These are phyloP conservation scores for Macrotus californicus DNA, from an alignment of 2,113 vertebrate genomes.

Conservation along the genomic window DNA sequence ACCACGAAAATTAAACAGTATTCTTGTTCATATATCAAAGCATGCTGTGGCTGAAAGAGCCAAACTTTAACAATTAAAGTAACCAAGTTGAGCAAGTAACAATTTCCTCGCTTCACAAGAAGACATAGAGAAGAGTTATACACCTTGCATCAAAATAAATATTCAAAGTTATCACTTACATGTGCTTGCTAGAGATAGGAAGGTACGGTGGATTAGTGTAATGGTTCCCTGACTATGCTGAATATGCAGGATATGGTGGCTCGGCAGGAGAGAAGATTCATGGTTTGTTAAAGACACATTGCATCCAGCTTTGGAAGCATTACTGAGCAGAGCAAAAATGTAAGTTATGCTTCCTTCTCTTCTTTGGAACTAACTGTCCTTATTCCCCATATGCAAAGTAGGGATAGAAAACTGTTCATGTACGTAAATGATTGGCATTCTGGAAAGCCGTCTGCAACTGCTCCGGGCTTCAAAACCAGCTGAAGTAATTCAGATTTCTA, in stretches of 20 bases:
- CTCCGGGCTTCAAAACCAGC: slow-evolving; percentile 54
- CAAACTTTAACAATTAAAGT: slow-evolving; percentile 65
- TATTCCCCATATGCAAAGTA: slow-evolving; percentile 66
- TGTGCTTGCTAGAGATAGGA: slow-evolving; percentile 81
- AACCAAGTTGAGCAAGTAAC: slow-evolving; percentile 61
- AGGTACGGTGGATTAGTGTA: slow-evolving; percentile 75
- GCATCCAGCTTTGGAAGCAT: slow-evolving; percentile 71
- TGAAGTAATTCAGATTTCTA: slow-evolving; percentile 67
- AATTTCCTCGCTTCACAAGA: slow-evolving; percentile 37
- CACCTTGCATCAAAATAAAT: slow-evolving; percentile 74
- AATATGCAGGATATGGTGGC: slow-evolving; percentile 68
- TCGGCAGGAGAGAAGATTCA: slow-evolving; percentile 73
- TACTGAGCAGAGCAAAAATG: slow-evolving; percentile 41
- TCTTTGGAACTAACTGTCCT: slow-evolving; percentile 58
- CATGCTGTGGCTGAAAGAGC: neutral
- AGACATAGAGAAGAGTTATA: slow-evolving; percentile 70
- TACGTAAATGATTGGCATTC: slow-evolving; percentile 71
- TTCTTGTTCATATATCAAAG: slow-evolving; percentile 40
- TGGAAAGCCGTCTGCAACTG: slow-evolving; percentile 55
- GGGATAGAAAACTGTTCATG: slow-evolving; percentile 64
- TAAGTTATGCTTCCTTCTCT: slow-evolving; percentile 33
- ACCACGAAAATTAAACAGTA: slow-evolving; percentile 22
- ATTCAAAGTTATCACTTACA: slow-evolving; percentile 75
- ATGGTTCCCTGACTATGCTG: slow-evolving; percentile 74
- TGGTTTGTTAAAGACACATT: slow-evolving; percentile 75